Conservation (phyloP, 2,113 vertebrate species). For the Seriola quinqueradiata region DNA sequence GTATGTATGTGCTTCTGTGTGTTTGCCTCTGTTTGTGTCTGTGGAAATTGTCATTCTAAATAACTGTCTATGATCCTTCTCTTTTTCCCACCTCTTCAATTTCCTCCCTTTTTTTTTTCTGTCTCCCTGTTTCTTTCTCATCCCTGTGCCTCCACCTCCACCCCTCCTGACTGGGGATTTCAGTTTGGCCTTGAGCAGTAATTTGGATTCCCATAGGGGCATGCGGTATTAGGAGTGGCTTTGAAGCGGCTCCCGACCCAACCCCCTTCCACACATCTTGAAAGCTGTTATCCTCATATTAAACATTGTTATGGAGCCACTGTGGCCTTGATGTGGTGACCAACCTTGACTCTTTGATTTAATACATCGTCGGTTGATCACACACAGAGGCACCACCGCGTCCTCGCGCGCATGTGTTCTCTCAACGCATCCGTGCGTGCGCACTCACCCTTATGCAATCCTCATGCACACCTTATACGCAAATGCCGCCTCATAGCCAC, state of each 20-base stretch:
- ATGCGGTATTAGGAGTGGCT: conserved; percentile 35
- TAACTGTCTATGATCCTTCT: too few relatives aligned
- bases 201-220: conserved; percentile 47
- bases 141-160: conserved; percentile 5
- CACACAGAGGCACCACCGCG: conserved; percentile 8
- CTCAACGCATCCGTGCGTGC: not conserved
- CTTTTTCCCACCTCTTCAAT: too few relatives aligned
- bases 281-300: conserved; percentile 24
- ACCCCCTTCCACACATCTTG: not conserved
- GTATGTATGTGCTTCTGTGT: too few relatives aligned
- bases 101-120: too few relatives aligned
- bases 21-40: too few relatives aligned
- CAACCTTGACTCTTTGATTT: conserved; percentile 68
- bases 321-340: conserved; percentile 48
- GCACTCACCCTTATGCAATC: not conserved
- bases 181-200: conserved; percentile 44
- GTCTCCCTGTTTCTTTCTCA: too few relatives aligned
- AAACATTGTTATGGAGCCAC: conserved; percentile 41
- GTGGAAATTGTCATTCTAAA: too few relatives aligned
- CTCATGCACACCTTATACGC: not conserved
- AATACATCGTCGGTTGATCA: conserved; percentile 55
- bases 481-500: not conserved
- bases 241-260: conserved; percentile 30
- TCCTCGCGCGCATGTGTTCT: not conserved
- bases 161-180: conserved; percentile 19